phyloP scores from a whole-genome alignment of 2,113 vertebrate genomes.

The Panthera uncia region DNA sequence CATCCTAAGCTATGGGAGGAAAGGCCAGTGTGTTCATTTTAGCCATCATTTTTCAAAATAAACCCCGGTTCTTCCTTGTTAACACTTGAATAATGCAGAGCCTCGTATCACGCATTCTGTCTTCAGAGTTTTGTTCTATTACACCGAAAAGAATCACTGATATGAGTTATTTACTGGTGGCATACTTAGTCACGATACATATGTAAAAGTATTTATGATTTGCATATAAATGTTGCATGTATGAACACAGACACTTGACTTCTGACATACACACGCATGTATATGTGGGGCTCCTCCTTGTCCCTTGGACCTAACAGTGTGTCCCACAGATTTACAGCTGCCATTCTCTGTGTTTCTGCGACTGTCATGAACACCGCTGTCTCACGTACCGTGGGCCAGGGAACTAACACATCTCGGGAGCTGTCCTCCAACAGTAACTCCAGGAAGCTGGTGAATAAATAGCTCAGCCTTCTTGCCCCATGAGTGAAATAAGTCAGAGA shows the following conservation, averaged over 20 bases:
- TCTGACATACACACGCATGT: not conserved
- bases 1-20: not conserved
- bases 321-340: not conserved
- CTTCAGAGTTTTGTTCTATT: not conserved
- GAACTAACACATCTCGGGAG: accelerated
- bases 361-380: not conserved
- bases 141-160: not conserved
- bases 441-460: accelerated
- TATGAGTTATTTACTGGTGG: not conserved
- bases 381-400: accelerated
- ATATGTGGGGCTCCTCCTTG: accelerated
- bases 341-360: not conserved
- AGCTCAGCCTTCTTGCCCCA: accelerated
- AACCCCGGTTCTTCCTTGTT: not conserved
- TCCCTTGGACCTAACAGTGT: accelerated
- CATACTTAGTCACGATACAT: not conserved
- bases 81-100: not conserved
- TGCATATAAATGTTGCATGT: not conserved
- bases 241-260: not conserved
- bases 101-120: not conserved
- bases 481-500: not conserved
- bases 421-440: not conserved
- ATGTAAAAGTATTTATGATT: not conserved
- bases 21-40: not conserved
- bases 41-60: not conserved